Percentiles rank a stretch among this genome's conserved stretches.
Conservation (phyloP, 2,888 invertebrate species). For the Chrysodeixis includens region DNA sequence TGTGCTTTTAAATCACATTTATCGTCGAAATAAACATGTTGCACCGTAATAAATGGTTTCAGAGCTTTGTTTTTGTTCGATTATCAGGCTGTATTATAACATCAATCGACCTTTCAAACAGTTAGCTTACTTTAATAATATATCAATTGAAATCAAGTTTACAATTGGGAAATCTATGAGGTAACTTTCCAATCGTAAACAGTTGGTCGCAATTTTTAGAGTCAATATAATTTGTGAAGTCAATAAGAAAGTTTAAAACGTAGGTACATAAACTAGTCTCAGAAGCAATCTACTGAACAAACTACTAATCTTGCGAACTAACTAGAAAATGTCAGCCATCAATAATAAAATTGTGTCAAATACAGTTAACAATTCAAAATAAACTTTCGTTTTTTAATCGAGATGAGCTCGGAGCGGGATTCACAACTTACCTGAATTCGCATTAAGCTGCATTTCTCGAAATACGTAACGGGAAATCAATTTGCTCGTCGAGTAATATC, state of each 20-base stretch:
- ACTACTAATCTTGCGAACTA: constrained; percentile 31
- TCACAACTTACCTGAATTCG: constrained; percentile 56
- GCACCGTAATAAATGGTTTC: constrained; percentile 21
- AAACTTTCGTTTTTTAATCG: constrained; percentile 43
- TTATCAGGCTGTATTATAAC: constrained; percentile 13
- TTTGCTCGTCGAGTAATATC: constrained; percentile 75
- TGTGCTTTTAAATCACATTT: constrained; percentile 24
- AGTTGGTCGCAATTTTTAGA: constrained; percentile 22
- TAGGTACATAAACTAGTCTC: constrained; percentile 45
- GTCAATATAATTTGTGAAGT: constrained; percentile 31
- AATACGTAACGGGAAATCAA: constrained; percentile 81
- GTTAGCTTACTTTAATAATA: constrained; percentile 4
- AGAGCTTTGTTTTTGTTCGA: constrained; percentile 24
- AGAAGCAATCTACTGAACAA: constrained; percentile 53
- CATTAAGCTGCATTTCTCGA: constrained; percentile 68
- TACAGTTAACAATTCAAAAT: constrained; percentile 39
- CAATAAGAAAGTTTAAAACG: constrained; percentile 38
- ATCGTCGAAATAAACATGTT: constrained; percentile 26
- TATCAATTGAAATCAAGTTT: constrained; percentile 1
- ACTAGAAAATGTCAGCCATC: constrained; percentile 45
- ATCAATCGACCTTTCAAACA: constrained; percentile 14
- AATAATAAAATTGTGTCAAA: constrained; percentile 49
- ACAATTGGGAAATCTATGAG: neutral
- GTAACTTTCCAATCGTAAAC: neutral
- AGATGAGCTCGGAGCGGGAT: constrained; percentile 23